phyloP scores from a whole-genome alignment of 1,140 invertebrate species.

The Rhagoletis zephyria region DNA sequence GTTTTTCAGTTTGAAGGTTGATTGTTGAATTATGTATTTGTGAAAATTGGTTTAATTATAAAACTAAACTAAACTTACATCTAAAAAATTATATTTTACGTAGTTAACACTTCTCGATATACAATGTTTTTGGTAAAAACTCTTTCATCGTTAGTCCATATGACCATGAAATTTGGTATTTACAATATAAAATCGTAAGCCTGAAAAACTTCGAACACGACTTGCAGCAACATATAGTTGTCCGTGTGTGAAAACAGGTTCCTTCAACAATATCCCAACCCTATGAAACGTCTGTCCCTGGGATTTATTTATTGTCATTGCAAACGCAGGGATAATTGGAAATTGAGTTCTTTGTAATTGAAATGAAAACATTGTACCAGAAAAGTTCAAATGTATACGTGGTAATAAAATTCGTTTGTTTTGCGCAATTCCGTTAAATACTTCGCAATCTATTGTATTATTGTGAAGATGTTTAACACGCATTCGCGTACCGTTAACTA shows the following conservation, averaged over 20 bases:
- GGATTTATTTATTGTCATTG: conserved; percentile 77
- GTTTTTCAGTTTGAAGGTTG: no score
- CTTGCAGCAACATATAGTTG: conserved; percentile 63
- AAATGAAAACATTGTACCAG: background rate
- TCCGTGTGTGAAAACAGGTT: conserved; percentile 58
- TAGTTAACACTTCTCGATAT: no score
- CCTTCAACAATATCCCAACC: conserved; percentile 68
- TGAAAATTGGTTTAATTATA: no score
- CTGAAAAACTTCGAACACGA: conserved; percentile 59
- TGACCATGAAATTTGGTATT: no score
- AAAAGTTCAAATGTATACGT: conserved; percentile 68
- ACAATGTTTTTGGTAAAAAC: no score
- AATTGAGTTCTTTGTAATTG: conserved; percentile 57
- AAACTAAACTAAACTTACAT: no score
- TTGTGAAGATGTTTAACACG: conserved; percentile 60
- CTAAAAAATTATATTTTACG: no score
- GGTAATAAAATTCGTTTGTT: conserved; percentile 69
- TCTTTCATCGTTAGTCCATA: no score
- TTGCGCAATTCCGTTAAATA: conserved; percentile 64
- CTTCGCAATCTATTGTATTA: conserved; percentile 66
- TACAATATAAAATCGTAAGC: no score
- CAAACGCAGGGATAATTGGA: conserved; percentile 72
- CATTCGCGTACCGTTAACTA: conserved; percentile 72
- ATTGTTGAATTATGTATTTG: no score
- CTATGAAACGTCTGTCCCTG: conserved; percentile 74